Evolutionary conservation across 2,888 invertebrate species (phyloP), one percentile per base, ranked within the genome.

Genomic region (Nebria brevicollis): DNA sequence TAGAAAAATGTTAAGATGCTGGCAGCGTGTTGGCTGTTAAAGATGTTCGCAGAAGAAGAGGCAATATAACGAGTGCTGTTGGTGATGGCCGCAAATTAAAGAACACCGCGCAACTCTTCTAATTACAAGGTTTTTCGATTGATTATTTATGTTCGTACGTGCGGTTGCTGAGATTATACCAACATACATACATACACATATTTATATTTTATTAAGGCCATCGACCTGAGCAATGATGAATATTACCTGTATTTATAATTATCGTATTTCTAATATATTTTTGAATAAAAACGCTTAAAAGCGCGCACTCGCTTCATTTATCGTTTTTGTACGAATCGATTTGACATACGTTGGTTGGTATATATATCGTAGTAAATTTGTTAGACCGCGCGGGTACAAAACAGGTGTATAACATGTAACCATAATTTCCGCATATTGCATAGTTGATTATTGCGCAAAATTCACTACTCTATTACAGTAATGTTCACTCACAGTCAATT

Each of bases 101-200:
- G 77, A 77, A 70, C 77, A 70, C 70, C 77, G 70, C 54, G 13
- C 54, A 54, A 54, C 54, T 54, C 54, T 13, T 54, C 54, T 78
- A 78, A 78, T 78, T 78, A 78, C 73, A 78, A 41, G 78, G 8
- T 34, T 78, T 41, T 42, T 65, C 66, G 78, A 78, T 78, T 66
- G 66, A 66, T 78, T 72, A 77, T 77, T 77, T 77, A 77, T 77
- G 77, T 78, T 66, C 77, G 43, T 34, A 66, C 66, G 70, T 34
- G 70, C 34, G 34, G 34, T 34, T 34, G 34, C 34, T 34, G 34
- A 34, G 34, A 34, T 34, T 34, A 2, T 34, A 34, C 34, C 34
- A 4, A 34, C 5, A 34, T 5, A 34, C 5, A 34, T 5, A 11
- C 7, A 54, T 8, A 54, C 8, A 34, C 8, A 54, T 54, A 54